Base-by-base conservation (phyloP, 2,113 vertebrate genomes). In the Phaethon lepturus region DNA sequence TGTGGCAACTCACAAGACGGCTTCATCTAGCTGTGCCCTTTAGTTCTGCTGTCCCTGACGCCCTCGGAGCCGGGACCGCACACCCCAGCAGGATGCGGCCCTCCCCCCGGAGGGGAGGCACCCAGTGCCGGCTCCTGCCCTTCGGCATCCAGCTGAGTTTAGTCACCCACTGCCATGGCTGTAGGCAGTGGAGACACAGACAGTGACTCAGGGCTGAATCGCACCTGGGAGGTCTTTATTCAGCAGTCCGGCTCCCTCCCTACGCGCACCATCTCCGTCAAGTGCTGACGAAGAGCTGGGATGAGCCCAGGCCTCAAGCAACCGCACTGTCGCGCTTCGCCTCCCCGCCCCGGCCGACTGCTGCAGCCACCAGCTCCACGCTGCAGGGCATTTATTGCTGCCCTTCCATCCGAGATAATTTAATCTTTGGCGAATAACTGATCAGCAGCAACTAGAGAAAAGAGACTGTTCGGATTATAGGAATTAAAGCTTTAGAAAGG, bases 271-370 rank as follows among this genome's bases (percentile, higher is more conserved):
- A 17, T 31, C 73, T 33, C 92, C 2, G 0, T 9, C 4, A 38
- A n/a, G 35, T 3, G 58, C 60, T 75, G 66, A 1, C 0, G 1
- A 45, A n/a, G 49, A 68, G 49, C 17, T 0, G 3, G 79, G 62
- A 52, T 13, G 50, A 82, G 67, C 19, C 78, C 7, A 11, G 18
- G 8, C 16, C 47, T n/a, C 7, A 4, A 26, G 53, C 1, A 2
- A 10, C 35, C 1, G 2, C 44, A 0, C 0, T 0, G 10, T 3
- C 38, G 2, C 0, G 10, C 62, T 56, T 8, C 22, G 35, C 38
- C 49, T 45, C 45, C 89, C 75, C 29, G 71, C 33, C 35, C 73
- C n/a, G 19, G 73, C 13, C 10, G 79, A 26, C 6, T 13, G 42
- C 73, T 29, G 72, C 67, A 24, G 40, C 5, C 64, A n/a, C 56